Evolutionary conservation across 2,888 invertebrate species (phyloP).

Genomic region (Pyrrhosoma nymphula): DNA sequence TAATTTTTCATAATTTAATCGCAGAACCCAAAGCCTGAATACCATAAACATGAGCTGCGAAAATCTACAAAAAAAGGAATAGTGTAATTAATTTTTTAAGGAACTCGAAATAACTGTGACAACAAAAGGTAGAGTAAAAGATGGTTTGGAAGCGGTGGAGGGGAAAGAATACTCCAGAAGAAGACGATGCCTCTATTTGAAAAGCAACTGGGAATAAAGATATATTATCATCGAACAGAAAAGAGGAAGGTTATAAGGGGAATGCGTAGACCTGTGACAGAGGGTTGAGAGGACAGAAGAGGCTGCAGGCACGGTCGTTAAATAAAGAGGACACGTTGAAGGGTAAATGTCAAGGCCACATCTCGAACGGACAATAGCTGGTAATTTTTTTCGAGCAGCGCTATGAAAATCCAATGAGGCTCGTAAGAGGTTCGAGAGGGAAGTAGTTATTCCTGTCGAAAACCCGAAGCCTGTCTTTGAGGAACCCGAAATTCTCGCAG

Average conservation of each 20-base stretch:
- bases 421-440: not conserved
- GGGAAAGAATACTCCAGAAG: no score
- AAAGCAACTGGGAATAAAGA: no score
- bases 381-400: not conserved
- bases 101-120: no score
- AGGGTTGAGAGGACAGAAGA: not conserved
- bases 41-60: no score
- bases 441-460: not conserved
- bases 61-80: no score
- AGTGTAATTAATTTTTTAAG: no score
- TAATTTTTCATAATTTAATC: no score
- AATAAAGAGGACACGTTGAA: not conserved
- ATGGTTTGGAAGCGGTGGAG: no score
- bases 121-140: no score
- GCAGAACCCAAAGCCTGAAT: no score
- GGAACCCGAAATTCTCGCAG: not conserved
- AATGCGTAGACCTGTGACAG: not conserved
- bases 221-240: no score
- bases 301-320: not conserved
- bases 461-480: not conserved
- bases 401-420: not conserved
- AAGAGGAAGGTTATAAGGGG: not conserved
- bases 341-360: conserved; percentile 52
- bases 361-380: conserved; percentile 14
- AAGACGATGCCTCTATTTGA: no score